Conservation (phyloP, 2,113 vertebrate species). For the Malaclemys terrapin region DNA sequence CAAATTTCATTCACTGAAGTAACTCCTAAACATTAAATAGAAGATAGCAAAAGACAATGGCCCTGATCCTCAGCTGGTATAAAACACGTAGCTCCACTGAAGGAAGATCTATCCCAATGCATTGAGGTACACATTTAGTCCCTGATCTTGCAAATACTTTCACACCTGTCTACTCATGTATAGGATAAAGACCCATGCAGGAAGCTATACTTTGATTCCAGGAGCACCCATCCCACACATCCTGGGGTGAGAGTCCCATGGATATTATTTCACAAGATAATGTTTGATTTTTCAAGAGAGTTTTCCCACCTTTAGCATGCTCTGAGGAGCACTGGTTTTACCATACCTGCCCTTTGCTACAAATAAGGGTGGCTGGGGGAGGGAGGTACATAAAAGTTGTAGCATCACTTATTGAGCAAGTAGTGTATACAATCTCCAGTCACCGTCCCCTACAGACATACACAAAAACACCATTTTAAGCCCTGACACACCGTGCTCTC, state of each 20-base stretch:
- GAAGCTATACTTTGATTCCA: not conserved
- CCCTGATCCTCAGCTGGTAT: not conserved
- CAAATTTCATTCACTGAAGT: not conserved
- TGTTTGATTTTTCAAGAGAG: not conserved
- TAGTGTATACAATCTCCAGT: not conserved
- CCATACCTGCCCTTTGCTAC: not conserved
- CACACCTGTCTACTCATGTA: not conserved
- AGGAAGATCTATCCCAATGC: not conserved
- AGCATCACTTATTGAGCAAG: not conserved
- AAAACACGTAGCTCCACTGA: not conserved
- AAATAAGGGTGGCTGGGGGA: not conserved
- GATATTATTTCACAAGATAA: not conserved
- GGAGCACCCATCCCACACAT: not conserved
- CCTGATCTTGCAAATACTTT: not conserved
- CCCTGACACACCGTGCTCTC: fast-evolving
- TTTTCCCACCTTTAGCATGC: not conserved
- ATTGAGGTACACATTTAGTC: not conserved
- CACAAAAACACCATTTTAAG: not conserved
- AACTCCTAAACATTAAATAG: not conserved
- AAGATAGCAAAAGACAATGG: not conserved
- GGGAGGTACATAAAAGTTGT: fast-evolving
- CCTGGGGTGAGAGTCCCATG: not conserved
- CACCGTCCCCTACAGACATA: not conserved
- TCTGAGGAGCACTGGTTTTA: not conserved
- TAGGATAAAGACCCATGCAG: not conserved